Base-by-base conservation (phyloP, 2,797 vertebrate genomes). In the Cuculus canorus region DNA sequence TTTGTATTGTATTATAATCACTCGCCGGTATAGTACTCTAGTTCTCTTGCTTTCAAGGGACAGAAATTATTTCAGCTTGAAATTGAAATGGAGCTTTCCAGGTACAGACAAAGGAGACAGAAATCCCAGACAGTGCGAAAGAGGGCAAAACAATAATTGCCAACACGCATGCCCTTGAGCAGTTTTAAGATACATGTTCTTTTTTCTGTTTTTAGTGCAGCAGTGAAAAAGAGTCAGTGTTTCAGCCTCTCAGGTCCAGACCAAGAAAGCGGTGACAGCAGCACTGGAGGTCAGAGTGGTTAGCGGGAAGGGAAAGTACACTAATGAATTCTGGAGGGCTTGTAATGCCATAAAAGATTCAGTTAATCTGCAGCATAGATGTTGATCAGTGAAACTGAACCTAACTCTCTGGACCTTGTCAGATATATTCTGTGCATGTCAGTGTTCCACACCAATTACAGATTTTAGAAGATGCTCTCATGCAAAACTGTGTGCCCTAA, bases 391-490 rank as follows among this genome's bases (percentile, higher is more conserved):
- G 96, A 96, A 97, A 97, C 96, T 97, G 96, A 96, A 97, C 96
- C 95, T 93, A 94, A 92, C 84, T 97, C 95, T 35, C 82, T 98
- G 97, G 97, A 97, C 97, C 97, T 98, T 97, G 97, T 96, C 97
- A 97, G 97, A 97, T 97, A 93, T 98, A 97, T 97, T 98, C 97
- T 98, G 94, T 97, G 96, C 92, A 93, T 96, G 97, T 97, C 97
- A 97, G 96, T 98, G 98, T 98, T 98, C 98, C 98, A 98, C 97
- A 97, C 97, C 98, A 98, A 97, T 98, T 98, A 98, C 96, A 97
- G 97, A 97, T 98, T 98, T 98, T 97, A 98, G 97, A 98, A 98
- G 98, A 96, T 64, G 95, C 97, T 98, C 95, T 97, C 96, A 97
- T 98, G 98, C 98, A 98, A 97, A 97, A 95, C 98, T 95, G 59